phyloP scores from a whole-genome alignment of 2,888 invertebrate species.

The Tipula confusa region DNA sequence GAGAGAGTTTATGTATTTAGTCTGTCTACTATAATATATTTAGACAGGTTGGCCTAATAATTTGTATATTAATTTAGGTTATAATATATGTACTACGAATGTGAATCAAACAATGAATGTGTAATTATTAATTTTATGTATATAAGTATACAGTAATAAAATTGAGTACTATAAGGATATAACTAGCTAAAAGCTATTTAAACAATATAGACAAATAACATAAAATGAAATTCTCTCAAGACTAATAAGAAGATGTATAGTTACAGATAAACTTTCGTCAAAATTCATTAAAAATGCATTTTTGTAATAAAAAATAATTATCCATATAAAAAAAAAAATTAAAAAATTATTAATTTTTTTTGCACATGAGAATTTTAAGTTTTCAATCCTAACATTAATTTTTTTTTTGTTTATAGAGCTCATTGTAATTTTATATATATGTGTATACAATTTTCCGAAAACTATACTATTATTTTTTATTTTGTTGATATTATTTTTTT shows the following conservation, averaged over 20 bases:
- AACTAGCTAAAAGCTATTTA: slow-evolving; percentile 6
- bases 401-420: not conserved
- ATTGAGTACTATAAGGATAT: not conserved
- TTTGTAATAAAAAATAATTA: slow-evolving; percentile 25
- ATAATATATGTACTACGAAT: not conserved
- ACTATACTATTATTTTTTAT: not conserved
- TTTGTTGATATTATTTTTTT: slow-evolving; percentile 5
- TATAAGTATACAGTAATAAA: not conserved
- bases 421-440: not conserved
- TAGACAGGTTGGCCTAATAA: slow-evolving; percentile 3
- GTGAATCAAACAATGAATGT: not conserved
- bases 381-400: not conserved
- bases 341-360: not conserved
- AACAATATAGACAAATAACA: slow-evolving; percentile 12
- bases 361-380: slow-evolving; percentile 17
- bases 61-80: not conserved
- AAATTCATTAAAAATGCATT: slow-evolving; percentile 25
- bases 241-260: not conserved
- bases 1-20: too few species aligned
- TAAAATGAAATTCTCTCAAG: not conserved
- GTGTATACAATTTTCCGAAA: not conserved
- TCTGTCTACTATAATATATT: not conserved
- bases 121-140: not conserved
- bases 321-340: not conserved
- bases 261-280: not conserved